Conservation (phyloP, 2,797 vertebrate genomes). For the Macropodus opercularis region DNA sequence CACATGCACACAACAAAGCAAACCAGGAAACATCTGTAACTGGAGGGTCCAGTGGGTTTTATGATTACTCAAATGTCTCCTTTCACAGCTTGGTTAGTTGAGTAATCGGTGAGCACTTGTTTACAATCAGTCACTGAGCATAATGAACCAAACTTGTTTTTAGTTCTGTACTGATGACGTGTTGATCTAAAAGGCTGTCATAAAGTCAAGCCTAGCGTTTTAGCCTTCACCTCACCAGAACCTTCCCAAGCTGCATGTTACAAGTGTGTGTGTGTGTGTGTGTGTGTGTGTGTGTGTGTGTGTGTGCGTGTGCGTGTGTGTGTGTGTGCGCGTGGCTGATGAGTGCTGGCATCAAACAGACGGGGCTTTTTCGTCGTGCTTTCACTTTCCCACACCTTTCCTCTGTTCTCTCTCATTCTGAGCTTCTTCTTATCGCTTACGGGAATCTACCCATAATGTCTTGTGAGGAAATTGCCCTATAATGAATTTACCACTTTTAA, state of each 20-base stretch:
- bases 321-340: conserved; percentile 7
- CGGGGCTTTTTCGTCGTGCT: conserved; percentile 39
- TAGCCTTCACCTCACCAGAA: conserved; percentile 32
- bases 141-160: conserved; percentile 9
- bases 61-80: too few relatives aligned
- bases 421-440: conserved; percentile 24
- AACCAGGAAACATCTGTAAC: too few relatives aligned
- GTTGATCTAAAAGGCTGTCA: conserved; percentile 25
- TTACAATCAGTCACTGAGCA: conserved; percentile 3
- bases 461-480: conserved; percentile 56
- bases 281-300: conserved; percentile 14
- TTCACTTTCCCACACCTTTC: conserved; percentile 28
- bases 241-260: conserved; percentile 35
- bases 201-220: conserved; percentile 44
- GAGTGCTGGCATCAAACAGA: conserved; percentile 51
- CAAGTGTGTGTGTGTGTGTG: conserved; percentile 16
- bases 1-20: too few relatives aligned
- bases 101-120: not conserved
- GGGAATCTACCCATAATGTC: conserved; percentile 63
- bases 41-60: too few relatives aligned
- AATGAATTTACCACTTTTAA: conserved; percentile 68
- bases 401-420: conserved; percentile 11
- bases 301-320: conserved; percentile 23
- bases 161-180: not conserved
- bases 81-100: too few relatives aligned